Evolutionary conservation across 2,797 vertebrate genomes (phyloP), one percentile per base, ranked within the genome.

Genomic region (Leuciscus waleckii): DNA sequence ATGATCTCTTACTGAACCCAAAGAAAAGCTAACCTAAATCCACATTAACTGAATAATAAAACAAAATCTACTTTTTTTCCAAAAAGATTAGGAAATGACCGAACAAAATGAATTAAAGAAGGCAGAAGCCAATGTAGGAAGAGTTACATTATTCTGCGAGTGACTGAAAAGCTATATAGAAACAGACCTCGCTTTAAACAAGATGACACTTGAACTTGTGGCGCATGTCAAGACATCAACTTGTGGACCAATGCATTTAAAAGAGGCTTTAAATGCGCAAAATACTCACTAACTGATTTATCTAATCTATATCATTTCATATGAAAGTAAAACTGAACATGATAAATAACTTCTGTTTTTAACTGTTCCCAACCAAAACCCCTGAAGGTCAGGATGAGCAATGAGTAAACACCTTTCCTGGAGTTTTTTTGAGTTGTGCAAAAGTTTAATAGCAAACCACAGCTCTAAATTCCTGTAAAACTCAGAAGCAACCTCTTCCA

Each of bases 391-490:
- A 67, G 21, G 41, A 83, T 67, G 81, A 75, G 41, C 81, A 63
- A 41, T 13, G 37, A 37, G 35, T 21, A 74, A 75, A 51, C 71
- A 46, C 21, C 32, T 35, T 13, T 17, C 32, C n/a, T 14, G 4
- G 21, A 70, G 41, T 54, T 7, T 35, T 35, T 67, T 51, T 26
- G 8, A 69, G 46, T 56, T 54, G 43, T 23, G 71, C 65, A 63
- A 39, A 75, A 83, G 32, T 83, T 68, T 21, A 68, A 76, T 43
- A 68, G 73, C n/a, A 54, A 77, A 29, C 32, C 73, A 43, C 43
- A 69, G 35, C 46, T 67, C 29, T 75, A 69, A 70, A 58, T 51
- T 67, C 56, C 63, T 82, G 79, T 75, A 71, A 58, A 49, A 82
- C 69, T 46, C 61, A 7, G 7, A 81, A 82, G n/a, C 19, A n/a